Base-by-base conservation (phyloP, 2,797 vertebrate species). In the Danio kyathit region DNA sequence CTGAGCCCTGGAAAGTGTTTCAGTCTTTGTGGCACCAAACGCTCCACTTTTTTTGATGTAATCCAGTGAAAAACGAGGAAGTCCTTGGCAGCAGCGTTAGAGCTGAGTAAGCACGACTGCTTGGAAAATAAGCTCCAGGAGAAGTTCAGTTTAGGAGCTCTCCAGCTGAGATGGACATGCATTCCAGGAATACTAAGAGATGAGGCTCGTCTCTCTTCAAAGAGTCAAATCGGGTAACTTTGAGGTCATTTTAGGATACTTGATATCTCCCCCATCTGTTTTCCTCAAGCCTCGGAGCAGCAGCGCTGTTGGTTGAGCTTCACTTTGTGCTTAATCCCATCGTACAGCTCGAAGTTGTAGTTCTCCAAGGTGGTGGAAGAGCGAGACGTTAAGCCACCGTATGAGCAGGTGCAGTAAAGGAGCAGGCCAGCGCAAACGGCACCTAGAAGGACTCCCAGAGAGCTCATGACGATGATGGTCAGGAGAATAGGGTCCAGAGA, bases 381-480 rank as follows among this genome's bases (percentile, higher is more conserved):
- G 74, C 97, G 97, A 0, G 97, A 96, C 19, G 96, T 96, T n/a
- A 99, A 95, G 72, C 97, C 97, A 0, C 96, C 92, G 0, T 99
- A 99, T 0, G 96, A 98, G 79, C 98, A 99, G 0, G 97, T 97
- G 91, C 98, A 99, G 93, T 99, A 99, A 70, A 99, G 96, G 7
- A 99, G 95, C 16, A 99, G 92, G 0, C 97, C 98, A 0, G 97
- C 97, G 0, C 97, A 99, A 3, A 98, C 95, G 1, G 97, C 97
- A 0, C 98, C 98, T 0, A 99, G 90, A 74, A 99, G 93, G 69
- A 99, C 96, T 0, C 98, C 98, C 0, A 99, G 92, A 0, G 97
- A 98, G 89, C 97, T 99, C 98, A 99, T 98, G 11, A 97, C 97
- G 10, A 99, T 99, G 91, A 99, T 99, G 91, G 97, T 99, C 84